These are phyloP conservation scores for Mustela erminea DNA, from an alignment of 2,797 vertebrate species.

Conservation along the genomic window DNA sequence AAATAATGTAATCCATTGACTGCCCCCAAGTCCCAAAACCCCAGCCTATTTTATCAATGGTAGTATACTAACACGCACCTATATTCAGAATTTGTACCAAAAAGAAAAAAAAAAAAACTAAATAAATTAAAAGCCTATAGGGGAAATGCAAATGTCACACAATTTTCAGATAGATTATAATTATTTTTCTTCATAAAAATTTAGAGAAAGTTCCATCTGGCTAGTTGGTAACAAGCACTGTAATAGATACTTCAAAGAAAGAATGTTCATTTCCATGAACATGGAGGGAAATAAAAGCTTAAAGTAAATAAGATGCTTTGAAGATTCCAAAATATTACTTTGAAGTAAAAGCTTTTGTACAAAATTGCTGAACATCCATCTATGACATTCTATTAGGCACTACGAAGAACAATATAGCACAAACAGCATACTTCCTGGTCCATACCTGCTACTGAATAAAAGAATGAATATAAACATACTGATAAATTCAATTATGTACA, in stretches of 20 bases:
- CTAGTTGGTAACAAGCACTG: background rate
- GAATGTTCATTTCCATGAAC: background rate
- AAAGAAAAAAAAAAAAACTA: background rate
- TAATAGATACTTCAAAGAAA: background rate
- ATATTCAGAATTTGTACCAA: background rate
- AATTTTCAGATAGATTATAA: slow-evolving; percentile 42
- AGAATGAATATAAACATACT: background rate
- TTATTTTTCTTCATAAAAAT: slow-evolving; percentile 16
- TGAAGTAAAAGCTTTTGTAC: background rate
- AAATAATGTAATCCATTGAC: background rate
- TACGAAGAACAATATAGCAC: background rate
- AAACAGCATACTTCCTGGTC: background rate
- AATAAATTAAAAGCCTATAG: background rate
- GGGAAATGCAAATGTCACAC: background rate
- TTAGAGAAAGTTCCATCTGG: background rate
- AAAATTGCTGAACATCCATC: background rate
- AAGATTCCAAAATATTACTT: slow-evolving; percentile 24
- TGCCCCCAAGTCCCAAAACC: background rate
- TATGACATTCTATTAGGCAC: background rate
- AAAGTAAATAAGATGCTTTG: background rate
- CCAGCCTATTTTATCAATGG: background rate
- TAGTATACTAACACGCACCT: background rate
- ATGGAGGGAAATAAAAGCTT: background rate
- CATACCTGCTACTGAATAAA: background rate
- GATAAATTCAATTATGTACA: background rate